Base-by-base conservation (phyloP, 1,140 invertebrate species). In the Papilio glaucus region DNA sequence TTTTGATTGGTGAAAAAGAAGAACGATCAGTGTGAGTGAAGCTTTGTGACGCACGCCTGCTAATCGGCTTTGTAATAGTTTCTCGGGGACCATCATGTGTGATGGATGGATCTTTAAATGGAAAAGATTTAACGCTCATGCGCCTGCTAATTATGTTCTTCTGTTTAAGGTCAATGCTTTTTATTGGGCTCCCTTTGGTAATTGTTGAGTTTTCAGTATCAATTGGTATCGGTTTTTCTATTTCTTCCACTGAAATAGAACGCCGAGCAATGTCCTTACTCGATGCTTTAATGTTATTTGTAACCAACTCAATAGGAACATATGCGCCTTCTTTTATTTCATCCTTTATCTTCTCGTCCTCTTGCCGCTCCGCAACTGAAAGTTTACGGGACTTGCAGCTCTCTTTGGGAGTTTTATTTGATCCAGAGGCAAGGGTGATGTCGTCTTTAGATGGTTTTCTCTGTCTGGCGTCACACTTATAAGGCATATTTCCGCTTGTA, bases 281-380 rank as follows among this genome's bases (percentile, higher is more conserved):
- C 68, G 86, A 87, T 38, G 63, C 33, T 71, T 86, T 85, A 21
- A 71, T 49, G 39, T 88, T 82, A 72, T 63, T 81, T 72, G 81
- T 81, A 13, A 60, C 21, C 24, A 71, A 12, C 26, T 81, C 80
- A 73, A 33, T 41, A 18, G 71, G 26, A 33, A 49, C 7, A n/a
- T 71, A 69, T 49, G 24, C 18, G 57, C 81, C 76, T 42, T 75
- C 76, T 42, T 80, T 85, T n/a, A 74, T 39, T 71, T 85, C 81
- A 60, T 80, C 79, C 39, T 86, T 94, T 82, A 95, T 26, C 92
- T 94, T 95, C 94, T 96, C 95, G 91, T 96, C 94, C 94, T 94
- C 85, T 95, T 96, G 95, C 95, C 95, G 94, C 94, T 96, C 79
- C 95, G 94, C 76, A 96, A 94, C 77, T 94, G 94, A 90, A 95